Conservation (phyloP, 1,140 invertebrate genomes). For the Tribolium castaneum region DNA sequence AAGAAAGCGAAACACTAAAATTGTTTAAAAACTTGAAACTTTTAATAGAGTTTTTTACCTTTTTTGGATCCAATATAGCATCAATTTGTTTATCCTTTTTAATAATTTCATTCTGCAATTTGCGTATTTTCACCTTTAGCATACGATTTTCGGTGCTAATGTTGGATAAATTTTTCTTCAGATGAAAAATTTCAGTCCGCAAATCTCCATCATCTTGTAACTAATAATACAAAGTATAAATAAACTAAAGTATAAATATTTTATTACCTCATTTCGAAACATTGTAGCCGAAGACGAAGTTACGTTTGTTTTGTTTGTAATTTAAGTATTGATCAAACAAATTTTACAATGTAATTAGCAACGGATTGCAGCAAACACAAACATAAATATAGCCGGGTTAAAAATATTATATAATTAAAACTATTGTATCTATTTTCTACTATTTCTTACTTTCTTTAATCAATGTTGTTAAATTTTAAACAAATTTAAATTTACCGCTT, state of each 20-base stretch:
- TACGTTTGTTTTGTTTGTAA: too few relatives aligned
- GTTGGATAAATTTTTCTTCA: conserved; percentile 55
- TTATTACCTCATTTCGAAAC: conserved; percentile 5
- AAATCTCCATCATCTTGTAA: conserved; percentile 48
- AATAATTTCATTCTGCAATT: conserved; percentile 55
- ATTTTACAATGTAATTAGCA: too few relatives aligned
- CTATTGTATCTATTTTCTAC: too few relatives aligned
- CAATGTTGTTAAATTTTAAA: too few relatives aligned
- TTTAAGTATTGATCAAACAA: too few relatives aligned
- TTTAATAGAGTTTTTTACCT: conserved; percentile 2
- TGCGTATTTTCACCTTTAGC: conserved; percentile 58
- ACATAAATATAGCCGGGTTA: too few relatives aligned
- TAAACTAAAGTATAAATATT: conserved; percentile 4
- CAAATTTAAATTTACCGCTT: background rate
- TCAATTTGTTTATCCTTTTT: conserved; percentile 58
- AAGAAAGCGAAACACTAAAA: background rate
- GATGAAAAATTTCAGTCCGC: conserved; percentile 55
- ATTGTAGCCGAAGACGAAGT: background rate
- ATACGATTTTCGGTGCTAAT: conserved; percentile 58
- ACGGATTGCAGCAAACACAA: too few relatives aligned
- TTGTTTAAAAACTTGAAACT: background rate
- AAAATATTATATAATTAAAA: too few relatives aligned
- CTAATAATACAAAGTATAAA: background rate
- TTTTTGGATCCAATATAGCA: conserved; percentile 28
- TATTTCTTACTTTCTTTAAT: too few relatives aligned